These are phyloP conservation scores for Meloe dianella DNA, from an alignment of 2,888 invertebrate species.

Conservation along the genomic window DNA sequence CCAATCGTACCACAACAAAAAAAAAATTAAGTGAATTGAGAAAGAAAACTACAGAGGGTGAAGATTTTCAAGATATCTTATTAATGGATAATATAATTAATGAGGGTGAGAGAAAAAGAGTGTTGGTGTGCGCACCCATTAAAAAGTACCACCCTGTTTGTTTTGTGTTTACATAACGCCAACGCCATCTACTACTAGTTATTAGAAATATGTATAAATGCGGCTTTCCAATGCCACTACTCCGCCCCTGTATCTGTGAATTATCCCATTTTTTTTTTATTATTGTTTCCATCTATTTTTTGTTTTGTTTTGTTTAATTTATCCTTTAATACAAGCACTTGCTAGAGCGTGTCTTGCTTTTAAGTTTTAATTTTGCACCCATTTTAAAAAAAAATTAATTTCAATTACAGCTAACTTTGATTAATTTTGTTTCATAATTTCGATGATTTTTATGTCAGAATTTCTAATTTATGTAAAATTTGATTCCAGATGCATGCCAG, in stretches of 20 bases:
- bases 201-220: conserved; percentile 19
- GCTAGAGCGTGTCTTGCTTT: conserved; percentile 39
- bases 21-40: background rate
- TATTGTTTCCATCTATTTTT: conserved; percentile 10
- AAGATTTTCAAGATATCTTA: conserved; percentile 23
- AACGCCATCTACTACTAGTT: conserved; percentile 4
- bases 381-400: conserved; percentile 29
- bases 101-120: conserved; percentile 42
- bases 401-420: conserved; percentile 18
- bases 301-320: conserved; percentile 16
- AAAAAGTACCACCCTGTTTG: conserved; percentile 20
- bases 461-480: conserved; percentile 32
- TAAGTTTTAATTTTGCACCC: conserved; percentile 25
- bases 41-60: background rate
- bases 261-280: conserved; percentile 13
- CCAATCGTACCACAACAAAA: conserved; percentile 37
- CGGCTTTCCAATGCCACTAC: conserved; percentile 23
- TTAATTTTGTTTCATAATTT: conserved; percentile 26
- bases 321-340: conserved; percentile 32
- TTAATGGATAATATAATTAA: background rate
- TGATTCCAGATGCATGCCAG: conserved; percentile 50
- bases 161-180: background rate
- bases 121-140: conserved; percentile 59
- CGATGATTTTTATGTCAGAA: conserved; percentile 22
- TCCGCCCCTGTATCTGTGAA: conserved; percentile 14